A percentile compares a stretch with the other conserved stretches of the same genome.
phyloP scores from a whole-genome alignment of 2,888 invertebrate genomes.

The Limnephilus marmoratus region DNA sequence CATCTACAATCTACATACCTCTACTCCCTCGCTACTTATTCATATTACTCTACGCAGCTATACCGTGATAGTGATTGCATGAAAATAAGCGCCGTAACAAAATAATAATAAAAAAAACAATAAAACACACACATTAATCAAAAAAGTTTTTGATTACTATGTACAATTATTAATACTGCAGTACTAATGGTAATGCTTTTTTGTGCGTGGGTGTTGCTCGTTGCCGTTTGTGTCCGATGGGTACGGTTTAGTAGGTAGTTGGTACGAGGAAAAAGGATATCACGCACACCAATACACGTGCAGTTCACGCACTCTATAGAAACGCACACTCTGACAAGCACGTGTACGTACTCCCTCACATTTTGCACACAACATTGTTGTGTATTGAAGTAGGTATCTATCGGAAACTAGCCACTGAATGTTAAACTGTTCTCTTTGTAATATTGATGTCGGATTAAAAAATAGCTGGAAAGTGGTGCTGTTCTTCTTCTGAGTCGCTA shows the following conservation, averaged over 20 bases:
- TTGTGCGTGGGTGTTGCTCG: not conserved
- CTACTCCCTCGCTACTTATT: not conserved
- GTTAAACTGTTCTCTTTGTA: slow-evolving; percentile 3
- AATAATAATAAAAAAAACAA: not conserved
- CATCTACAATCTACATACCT: not conserved
- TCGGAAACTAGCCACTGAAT: slow-evolving; percentile 25
- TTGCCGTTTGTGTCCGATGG: not conserved
- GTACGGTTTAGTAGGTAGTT: not conserved
- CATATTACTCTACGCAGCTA: not conserved
- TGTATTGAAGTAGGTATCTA: slow-evolving; percentile 41
- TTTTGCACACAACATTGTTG: slow-evolving; percentile 41
- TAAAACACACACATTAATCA: not conserved
- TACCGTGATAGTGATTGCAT: not conserved
- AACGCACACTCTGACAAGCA: not conserved
- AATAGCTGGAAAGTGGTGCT: no score
- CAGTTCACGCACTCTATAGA: slow-evolving; percentile 25
- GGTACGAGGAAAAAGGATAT: slow-evolving; percentile 23
- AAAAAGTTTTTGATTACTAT: not conserved
- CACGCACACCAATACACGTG: slow-evolving; percentile 37
- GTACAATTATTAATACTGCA: not conserved
- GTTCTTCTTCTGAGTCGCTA: no score
- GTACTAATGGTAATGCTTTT: not conserved
- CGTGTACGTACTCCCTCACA: slow-evolving; percentile 38
- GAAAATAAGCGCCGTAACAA: not conserved
- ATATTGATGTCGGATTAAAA: no score